phyloP scores from a whole-genome alignment of 2,888 invertebrate species.

The Nephrotoma appendiculata region DNA sequence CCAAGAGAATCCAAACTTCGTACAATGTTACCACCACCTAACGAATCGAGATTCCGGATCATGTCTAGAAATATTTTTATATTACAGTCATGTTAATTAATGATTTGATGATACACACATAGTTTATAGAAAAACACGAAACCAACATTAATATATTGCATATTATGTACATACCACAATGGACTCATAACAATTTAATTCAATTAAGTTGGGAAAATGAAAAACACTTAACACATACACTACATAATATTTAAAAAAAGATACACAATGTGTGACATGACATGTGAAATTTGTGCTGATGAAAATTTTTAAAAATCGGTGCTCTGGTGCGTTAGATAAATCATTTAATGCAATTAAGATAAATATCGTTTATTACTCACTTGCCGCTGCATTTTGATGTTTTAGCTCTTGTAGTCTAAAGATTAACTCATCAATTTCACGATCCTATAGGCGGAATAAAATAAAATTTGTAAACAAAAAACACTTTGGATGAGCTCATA shows the following conservation, averaged over 20 bases:
- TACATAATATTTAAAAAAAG: not conserved
- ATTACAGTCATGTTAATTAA: not conserved
- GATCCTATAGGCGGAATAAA: constrained; percentile 13
- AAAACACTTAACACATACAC: not conserved
- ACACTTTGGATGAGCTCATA: not conserved
- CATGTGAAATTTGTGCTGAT: not conserved
- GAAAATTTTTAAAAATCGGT: not conserved
- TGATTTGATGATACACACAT: not conserved
- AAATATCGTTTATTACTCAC: not conserved
- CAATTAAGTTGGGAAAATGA: not conserved
- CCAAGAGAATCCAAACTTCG: not conserved
- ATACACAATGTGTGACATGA: not conserved
- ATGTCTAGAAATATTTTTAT: not conserved
- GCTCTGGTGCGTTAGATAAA: not conserved
- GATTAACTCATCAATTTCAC: constrained; percentile 11
- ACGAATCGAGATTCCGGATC: constrained; percentile 5
- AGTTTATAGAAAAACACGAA: not conserved
- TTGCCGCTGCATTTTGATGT: constrained; percentile 5
- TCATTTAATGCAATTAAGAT: not conserved
- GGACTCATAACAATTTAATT: not conserved
- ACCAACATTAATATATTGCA: not conserved
- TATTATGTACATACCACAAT: not conserved
- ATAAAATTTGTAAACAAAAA: not conserved
- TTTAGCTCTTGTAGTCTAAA: constrained; percentile 10
- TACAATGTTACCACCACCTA: constrained; percentile 7